Conservation (phyloP, 2,113 vertebrate species). For the Lamprotornis superbus region DNA sequence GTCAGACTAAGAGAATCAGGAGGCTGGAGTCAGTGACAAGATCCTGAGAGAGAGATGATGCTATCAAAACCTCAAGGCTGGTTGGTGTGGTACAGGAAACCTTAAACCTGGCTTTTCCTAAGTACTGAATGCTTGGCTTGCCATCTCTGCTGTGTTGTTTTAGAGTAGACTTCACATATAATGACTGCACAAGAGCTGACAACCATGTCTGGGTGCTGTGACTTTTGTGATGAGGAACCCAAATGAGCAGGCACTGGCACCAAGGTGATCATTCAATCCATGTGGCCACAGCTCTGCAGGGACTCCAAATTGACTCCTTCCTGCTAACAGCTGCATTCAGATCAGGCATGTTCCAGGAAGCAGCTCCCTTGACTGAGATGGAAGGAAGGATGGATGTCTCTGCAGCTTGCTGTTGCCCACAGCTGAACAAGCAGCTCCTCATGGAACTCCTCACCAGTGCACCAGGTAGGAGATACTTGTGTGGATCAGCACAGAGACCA, state of each 20-base stretch:
- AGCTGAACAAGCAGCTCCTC: not conserved
- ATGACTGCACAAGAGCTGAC: not conserved
- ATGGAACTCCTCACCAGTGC: fast-evolving
- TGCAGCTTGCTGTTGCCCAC: not conserved
- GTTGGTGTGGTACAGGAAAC: not conserved
- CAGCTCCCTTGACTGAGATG: not conserved
- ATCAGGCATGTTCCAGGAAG: not conserved
- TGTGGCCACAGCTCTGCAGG: not conserved
- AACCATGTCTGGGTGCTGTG: not conserved
- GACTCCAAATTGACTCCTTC: not conserved
- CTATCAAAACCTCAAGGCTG: not conserved
- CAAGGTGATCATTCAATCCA: not conserved
- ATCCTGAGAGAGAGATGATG: not conserved
- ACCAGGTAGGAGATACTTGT: not conserved
- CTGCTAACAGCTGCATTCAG: not conserved
- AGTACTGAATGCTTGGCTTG: not conserved
- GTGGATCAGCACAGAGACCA: not conserved
- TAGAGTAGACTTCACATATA: not conserved
- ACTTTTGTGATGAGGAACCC: not conserved
- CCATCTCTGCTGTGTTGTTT: not conserved
- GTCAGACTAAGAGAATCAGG: not conserved
- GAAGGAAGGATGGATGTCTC: not conserved
- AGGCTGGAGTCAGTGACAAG: not conserved
- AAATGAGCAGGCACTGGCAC: not conserved
- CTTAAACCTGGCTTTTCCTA: not conserved